phyloP scores from a whole-genome alignment of 1,140 invertebrate species.

The Anastrepha ludens region DNA sequence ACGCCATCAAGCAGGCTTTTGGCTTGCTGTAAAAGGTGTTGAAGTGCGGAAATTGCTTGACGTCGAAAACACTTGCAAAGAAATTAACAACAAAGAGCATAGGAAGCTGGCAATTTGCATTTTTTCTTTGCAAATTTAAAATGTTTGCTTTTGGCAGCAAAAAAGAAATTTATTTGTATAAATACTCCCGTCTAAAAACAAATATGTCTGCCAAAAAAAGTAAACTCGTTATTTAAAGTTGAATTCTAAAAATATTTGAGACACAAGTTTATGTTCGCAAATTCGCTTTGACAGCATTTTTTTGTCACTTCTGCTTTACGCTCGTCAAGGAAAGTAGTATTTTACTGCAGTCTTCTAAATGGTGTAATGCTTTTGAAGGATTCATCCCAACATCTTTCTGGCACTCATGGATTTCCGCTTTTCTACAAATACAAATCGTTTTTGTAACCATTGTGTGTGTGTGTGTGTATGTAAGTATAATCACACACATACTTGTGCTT shows the following conservation, averaged over 20 bases:
- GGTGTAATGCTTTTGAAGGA: neutral
- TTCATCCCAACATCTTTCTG: neutral
- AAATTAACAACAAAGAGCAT: neutral
- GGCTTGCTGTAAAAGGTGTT: conserved; percentile 1
- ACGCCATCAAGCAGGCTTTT: neutral
- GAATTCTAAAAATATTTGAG: neutral
- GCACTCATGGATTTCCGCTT: neutral
- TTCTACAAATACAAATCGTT: neutral
- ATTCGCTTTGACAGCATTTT: neutral
- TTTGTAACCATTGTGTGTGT: too few species aligned
- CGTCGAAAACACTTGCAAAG: neutral
- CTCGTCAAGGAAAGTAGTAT: too few species aligned
- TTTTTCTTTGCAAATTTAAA: neutral
- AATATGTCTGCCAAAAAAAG: neutral
- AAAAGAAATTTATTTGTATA: too few species aligned
- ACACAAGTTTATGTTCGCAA: neutral
- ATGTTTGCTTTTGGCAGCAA: neutral
- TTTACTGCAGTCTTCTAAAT: neutral
- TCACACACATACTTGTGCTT: neutral
- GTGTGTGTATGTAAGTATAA: neutral
- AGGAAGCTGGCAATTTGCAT: conserved; percentile 7
- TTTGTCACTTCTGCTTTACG: neutral
- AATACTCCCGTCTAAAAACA: neutral
- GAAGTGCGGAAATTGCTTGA: neutral
- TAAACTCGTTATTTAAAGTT: neutral